Conservation (phyloP, 2,113 vertebrate genomes). For the Tragelaphus scriptus region DNA sequence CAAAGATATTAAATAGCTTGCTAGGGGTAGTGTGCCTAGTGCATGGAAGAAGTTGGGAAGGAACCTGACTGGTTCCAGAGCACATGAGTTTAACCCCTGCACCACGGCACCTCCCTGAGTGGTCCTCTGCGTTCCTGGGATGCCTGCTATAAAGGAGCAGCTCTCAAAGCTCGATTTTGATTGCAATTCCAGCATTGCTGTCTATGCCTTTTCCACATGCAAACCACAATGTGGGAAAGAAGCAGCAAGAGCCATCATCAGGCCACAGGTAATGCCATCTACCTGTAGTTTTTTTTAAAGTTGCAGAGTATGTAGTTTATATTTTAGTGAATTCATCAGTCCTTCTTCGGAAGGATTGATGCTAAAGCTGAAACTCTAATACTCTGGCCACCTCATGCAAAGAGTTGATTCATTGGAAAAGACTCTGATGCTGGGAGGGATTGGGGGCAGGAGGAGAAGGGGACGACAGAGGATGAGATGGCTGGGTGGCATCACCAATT, state of each 20-base stretch:
- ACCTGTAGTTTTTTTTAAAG: neutral
- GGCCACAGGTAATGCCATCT: neutral
- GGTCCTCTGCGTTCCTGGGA: neutral
- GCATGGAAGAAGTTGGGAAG: neutral
- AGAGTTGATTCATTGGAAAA: too few species aligned
- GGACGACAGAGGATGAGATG: too few species aligned
- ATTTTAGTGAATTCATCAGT: neutral
- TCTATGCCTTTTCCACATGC: rapidly evolving
- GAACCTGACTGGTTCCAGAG: neutral
- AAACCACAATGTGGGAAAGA: neutral
- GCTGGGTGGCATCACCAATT: too few species aligned
- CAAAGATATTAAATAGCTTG: neutral
- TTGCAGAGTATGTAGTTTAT: neutral
- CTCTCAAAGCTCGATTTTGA: neutral
- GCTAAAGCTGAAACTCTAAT: too few species aligned
- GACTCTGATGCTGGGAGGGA: too few species aligned
- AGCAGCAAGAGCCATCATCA: neutral
- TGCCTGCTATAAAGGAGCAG: neutral
- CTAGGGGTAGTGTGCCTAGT: neutral
- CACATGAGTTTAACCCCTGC: rapidly evolving
- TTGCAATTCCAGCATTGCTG: neutral
- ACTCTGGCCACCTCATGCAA: too few species aligned
- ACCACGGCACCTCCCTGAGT: neutral
- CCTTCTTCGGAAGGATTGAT: too few species aligned
- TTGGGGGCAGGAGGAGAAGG: too few species aligned